Conservation (phyloP, 1,140 invertebrate genomes). For the Tribolium madens region DNA sequence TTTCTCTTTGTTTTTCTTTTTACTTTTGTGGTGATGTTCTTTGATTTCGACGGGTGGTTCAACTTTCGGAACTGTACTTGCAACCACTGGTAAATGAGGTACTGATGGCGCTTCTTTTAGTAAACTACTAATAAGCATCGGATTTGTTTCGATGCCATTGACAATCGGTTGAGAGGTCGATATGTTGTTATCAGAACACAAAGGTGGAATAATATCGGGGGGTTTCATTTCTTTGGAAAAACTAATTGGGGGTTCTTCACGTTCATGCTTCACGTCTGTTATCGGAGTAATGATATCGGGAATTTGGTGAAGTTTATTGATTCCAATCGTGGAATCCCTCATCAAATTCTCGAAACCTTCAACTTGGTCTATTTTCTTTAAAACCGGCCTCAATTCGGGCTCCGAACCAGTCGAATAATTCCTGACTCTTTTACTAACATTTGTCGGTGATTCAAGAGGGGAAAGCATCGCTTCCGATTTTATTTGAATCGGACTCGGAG, state of each 20-base stretch:
- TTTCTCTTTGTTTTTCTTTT: constrained; percentile 76
- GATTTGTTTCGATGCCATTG: constrained; percentile 64
- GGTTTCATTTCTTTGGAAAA: constrained; percentile 63
- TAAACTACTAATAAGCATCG: constrained; percentile 62
- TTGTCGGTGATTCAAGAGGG: constrained; percentile 58
- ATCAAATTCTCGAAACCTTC: constrained; percentile 66
- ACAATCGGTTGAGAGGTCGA: constrained; percentile 49
- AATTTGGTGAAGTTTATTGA: constrained; percentile 56
- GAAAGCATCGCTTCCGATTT: constrained; percentile 46
- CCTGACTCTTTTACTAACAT: constrained; percentile 50
- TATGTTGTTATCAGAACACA: constrained; percentile 55
- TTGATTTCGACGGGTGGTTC: constrained; percentile 62
- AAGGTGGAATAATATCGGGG: constrained; percentile 63
- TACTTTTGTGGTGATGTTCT: constrained; percentile 69
- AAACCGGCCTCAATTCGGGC: constrained; percentile 63
- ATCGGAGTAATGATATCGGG: constrained; percentile 56
- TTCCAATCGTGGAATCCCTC: constrained; percentile 61
- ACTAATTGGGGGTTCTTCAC: constrained; percentile 32
- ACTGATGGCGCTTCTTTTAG: constrained; percentile 61
- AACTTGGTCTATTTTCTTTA: constrained; percentile 65
- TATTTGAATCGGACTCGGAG: too few relatives aligned
- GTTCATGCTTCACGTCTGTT: constrained; percentile 45
- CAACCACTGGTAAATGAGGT: constrained; percentile 54
- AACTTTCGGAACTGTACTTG: constrained; percentile 15
- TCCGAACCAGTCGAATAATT: constrained; percentile 63